Conservation (phyloP, 2,888 invertebrate genomes). For the Drosophila kanekoi region DNA sequence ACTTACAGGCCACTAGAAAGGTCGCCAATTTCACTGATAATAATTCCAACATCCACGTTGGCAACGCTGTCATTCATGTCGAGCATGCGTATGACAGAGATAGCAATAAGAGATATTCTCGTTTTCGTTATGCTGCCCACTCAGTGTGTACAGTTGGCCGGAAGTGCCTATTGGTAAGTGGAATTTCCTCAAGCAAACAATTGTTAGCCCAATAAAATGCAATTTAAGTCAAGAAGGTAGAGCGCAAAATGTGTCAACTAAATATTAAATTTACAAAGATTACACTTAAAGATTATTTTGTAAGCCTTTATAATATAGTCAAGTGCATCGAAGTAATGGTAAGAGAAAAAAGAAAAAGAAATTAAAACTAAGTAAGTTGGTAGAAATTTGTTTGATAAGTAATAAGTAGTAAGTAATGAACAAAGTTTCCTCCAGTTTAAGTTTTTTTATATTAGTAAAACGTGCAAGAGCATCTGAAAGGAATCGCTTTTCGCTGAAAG, state of each 20-base stretch:
- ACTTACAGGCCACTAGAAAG: slow-evolving; percentile 52
- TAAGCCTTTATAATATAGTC: too few species aligned
- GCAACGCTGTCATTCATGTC: slow-evolving; percentile 57
- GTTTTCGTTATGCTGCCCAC: slow-evolving; percentile 14
- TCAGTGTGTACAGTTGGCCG: slow-evolving; percentile 38
- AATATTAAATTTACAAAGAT: background rate
- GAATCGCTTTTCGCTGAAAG: too few species aligned
- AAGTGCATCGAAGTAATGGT: too few species aligned
- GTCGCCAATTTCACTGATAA: slow-evolving; percentile 77
- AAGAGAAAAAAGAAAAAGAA: too few species aligned
- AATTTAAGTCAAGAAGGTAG: background rate
- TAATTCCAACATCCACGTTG: slow-evolving; percentile 55
- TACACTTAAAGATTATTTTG: background rate
- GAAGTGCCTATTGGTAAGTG: slow-evolving; percentile 63
- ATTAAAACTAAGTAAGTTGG: too few species aligned
- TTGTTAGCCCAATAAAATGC: slow-evolving; percentile 33
- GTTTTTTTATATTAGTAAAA: too few species aligned
- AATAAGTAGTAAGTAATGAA: too few species aligned
- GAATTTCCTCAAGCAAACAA: slow-evolving; percentile 51
- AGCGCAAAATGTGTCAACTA: background rate
- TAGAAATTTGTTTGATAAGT: too few species aligned
- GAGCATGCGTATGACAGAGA: slow-evolving; percentile 23
- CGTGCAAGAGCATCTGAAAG: too few species aligned
- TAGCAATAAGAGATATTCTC: slow-evolving; percentile 11
- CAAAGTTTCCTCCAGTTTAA: too few species aligned